Percentiles rank a stretch among this genome's conserved stretches.
These are phyloP conservation scores for Malthinus flaveolus DNA, from an alignment of 2,888 invertebrate species.

Conservation along the genomic window DNA sequence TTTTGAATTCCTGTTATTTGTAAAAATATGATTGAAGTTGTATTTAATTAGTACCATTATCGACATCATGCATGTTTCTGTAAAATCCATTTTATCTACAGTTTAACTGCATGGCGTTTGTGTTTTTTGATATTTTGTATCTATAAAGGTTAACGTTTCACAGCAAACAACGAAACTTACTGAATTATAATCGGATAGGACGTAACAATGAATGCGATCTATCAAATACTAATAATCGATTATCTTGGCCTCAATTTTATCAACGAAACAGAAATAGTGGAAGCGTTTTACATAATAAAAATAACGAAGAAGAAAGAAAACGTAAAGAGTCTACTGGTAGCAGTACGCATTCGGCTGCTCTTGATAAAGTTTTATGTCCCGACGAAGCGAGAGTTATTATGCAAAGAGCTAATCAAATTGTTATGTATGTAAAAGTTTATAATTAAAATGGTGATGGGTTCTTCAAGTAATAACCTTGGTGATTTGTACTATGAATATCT, in stretches of 20 bases:
- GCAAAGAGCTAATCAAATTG: constrained; percentile 85
- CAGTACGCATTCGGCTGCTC: constrained; percentile 54
- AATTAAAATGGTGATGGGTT: constrained; percentile 5
- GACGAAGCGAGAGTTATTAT: constrained; percentile 76
- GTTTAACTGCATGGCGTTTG: constrained; percentile 4
- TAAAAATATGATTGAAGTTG: not conserved
- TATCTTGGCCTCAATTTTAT: constrained; percentile 63
- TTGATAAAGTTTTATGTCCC: constrained; percentile 66
- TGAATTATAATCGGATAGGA: constrained; percentile 46
- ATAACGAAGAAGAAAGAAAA: constrained; percentile 50
- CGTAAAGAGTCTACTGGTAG: constrained; percentile 46
- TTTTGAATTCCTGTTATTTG: constrained; percentile 4
- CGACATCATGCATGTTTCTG: not conserved
- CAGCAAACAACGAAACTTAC: constrained; percentile 54
- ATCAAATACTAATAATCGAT: constrained; percentile 56
- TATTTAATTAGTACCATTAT: too few relatives aligned
- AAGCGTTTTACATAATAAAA: constrained; percentile 49
- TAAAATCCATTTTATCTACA: not conserved
- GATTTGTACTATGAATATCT: not conserved
- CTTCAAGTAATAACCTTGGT: constrained; percentile 9
- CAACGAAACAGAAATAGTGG: constrained; percentile 33
- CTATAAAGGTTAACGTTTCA: constrained; percentile 10
- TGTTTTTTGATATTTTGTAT: constrained; percentile 4
- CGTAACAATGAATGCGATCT: constrained; percentile 57
- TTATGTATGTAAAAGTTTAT: constrained; percentile 69